These are phyloP conservation scores for Nothocercus nigrocapillus DNA, from an alignment of 2,113 vertebrate species.

Conservation along the genomic window DNA sequence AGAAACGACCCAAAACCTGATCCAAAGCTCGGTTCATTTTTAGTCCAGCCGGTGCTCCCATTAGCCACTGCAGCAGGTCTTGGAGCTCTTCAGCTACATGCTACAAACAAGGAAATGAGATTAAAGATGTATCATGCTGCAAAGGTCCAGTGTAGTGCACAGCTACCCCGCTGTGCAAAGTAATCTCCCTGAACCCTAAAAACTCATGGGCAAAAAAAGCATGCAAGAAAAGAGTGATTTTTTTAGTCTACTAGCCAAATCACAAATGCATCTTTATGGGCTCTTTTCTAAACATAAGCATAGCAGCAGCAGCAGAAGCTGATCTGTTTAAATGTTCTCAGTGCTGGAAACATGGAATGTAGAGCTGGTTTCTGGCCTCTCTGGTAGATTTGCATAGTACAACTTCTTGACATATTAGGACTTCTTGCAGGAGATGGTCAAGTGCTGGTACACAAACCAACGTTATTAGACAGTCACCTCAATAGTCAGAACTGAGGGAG, in stretches of 20 bases:
- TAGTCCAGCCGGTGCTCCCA: slow-evolving; percentile 95
- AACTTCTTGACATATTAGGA: neutral
- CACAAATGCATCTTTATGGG: neutral
- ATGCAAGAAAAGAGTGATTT: neutral
- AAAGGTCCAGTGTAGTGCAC: neutral
- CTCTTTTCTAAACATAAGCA: neutral
- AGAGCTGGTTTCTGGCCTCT: neutral
- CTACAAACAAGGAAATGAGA: slow-evolving; percentile 66
- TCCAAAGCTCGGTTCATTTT: slow-evolving; percentile 98
- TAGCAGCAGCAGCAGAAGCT: neutral
- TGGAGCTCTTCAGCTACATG: slow-evolving; percentile 90
- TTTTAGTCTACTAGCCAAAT: neutral
- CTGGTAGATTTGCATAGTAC: neutral
- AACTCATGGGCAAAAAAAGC: neutral
- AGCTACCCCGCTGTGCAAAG: neutral
- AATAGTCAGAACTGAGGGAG: neutral
- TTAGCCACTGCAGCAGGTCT: slow-evolving; percentile 94
- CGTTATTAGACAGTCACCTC: neutral
- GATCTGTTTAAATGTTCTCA: neutral
- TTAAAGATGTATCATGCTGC: neutral
- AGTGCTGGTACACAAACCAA: neutral
- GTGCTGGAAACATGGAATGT: neutral
- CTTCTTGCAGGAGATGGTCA: neutral
- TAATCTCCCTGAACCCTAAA: neutral
- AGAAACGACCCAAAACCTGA: slow-evolving; percentile 95